phyloP scores from a whole-genome alignment of 2,797 vertebrate genomes.

The Onychomys arenicola region DNA sequence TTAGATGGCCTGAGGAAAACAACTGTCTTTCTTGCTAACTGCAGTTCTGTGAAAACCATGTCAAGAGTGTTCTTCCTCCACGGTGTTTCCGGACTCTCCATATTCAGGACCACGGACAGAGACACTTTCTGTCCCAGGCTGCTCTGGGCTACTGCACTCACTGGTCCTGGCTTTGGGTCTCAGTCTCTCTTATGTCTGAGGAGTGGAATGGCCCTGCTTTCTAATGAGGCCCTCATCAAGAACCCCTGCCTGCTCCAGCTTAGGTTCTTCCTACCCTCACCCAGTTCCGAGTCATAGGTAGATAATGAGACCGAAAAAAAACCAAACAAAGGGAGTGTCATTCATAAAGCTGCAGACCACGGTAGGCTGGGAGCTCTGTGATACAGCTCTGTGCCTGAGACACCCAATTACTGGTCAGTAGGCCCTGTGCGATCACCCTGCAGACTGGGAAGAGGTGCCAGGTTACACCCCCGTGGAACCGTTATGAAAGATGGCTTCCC shows the following conservation, averaged over 20 bases:
- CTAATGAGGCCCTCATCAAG: neutral
- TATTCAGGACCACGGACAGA: conserved; percentile 48
- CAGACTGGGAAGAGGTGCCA: neutral
- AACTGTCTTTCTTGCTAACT: conserved; percentile 54
- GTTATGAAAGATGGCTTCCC: neutral
- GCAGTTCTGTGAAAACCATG: conserved; percentile 50
- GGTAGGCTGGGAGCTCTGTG: neutral
- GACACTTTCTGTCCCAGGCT: neutral
- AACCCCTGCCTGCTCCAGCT: neutral
- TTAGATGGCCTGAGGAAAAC: conserved; percentile 35
- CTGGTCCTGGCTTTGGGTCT: neutral
- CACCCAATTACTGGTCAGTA: neutral
- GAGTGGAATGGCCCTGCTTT: neutral
- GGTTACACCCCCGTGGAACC: neutral
- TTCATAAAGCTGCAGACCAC: neutral
- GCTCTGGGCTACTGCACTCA: neutral
- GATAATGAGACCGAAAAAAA: neutral
- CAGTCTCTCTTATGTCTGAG: too few relatives aligned
- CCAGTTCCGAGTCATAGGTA: conserved; percentile 7
- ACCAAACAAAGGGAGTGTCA: neutral
- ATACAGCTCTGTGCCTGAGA: neutral
- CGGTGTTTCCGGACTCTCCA: neutral
- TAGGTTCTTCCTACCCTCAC: neutral
- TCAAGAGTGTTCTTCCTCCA: neutral
- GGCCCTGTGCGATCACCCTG: neutral